A percentile compares a stretch with the other conserved stretches of the same genome.
These are phyloP conservation scores for Microcebus lehilahytsara DNA, from an alignment of 2,113 vertebrate genomes.

Conservation along the genomic window DNA sequence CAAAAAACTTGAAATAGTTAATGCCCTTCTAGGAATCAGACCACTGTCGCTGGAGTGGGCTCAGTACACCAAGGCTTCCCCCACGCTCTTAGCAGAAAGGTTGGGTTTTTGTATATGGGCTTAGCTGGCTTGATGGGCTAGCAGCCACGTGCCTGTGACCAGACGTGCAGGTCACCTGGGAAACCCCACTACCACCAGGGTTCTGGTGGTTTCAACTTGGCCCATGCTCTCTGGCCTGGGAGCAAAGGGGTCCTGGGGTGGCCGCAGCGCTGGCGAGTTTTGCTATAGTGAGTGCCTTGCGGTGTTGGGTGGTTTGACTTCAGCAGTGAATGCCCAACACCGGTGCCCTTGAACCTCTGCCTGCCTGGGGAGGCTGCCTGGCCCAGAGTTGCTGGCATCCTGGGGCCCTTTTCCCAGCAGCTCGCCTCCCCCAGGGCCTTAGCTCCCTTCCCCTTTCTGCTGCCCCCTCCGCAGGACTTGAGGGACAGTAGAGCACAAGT, in stretches of 20 bases:
- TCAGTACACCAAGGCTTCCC: fast-evolving
- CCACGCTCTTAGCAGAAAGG: too few relatives aligned
- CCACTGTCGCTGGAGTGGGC: background rate
- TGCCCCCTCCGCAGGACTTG: background rate
- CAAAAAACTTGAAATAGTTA: background rate
- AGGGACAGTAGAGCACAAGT: background rate
- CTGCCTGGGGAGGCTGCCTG: background rate
- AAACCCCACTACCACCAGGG: background rate
- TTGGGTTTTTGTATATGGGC: background rate
- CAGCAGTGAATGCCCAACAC: background rate
- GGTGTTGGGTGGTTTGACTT: background rate
- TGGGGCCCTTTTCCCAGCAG: fast-evolving
- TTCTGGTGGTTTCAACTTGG: background rate
- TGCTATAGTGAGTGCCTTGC: background rate
- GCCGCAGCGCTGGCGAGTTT: background rate
- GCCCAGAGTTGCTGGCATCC: background rate
- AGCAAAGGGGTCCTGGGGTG: fast-evolving
- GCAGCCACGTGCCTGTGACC: background rate
- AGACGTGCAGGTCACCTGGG: background rate
- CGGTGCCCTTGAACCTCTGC: background rate
- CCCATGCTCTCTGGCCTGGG: background rate
- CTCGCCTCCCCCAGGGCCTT: background rate
- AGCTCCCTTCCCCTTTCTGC: background rate
- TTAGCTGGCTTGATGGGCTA: background rate
- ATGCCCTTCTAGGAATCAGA: background rate